Evolutionary conservation across 2,888 invertebrate genomes (phyloP), one percentile per base, ranked within the genome.

Genomic region (Elegia similella): DNA sequence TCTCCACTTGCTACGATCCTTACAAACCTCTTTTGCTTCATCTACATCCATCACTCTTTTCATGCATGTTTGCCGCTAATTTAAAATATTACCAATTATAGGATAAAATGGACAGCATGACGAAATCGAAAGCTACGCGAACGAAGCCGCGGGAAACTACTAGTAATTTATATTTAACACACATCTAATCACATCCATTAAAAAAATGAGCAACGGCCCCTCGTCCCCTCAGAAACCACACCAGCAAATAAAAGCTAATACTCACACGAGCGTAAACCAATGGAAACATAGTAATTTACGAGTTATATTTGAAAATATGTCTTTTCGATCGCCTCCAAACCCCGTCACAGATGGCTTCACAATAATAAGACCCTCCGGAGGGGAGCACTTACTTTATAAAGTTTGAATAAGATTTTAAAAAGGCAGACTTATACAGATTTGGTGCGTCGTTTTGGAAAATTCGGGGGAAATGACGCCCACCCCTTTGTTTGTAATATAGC

Each of bases 341-440:
- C 70, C 75, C 83, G 89, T 87, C 89, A 86, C 90, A 91, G 90
- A 89, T 90, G 90, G 88, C 86, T 88, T 78, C 88, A 88, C 90
- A 88, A 89, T 88, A 89, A 86, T 86, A 85, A 81, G 80, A 70
- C 71, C 88, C 81, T 80, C 70, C 72, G 63, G 75, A 86, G 81
- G 87, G 88, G 84, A n/a, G 75, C 77, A 83, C 85, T 88, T 85
- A 87, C 86, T 88, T 83, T 88, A 86, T 86, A 88, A 89, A 90
- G 87, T 90, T 90, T 89, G 84, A 91, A 90, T 90, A 90, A 90
- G 89, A 89, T 87, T 89, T 90, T 88, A 84, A 90, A 89, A 87
- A 84, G 84, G 82, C 75, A 75, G 74, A 77, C 77, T 85, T 84
- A 79, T 75, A 68, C 73, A 72, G 74, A 75, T 79, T 78, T 74